Base-by-base conservation (phyloP, 2,888 invertebrate genomes). In the Hemistola chrysoprasaria region DNA sequence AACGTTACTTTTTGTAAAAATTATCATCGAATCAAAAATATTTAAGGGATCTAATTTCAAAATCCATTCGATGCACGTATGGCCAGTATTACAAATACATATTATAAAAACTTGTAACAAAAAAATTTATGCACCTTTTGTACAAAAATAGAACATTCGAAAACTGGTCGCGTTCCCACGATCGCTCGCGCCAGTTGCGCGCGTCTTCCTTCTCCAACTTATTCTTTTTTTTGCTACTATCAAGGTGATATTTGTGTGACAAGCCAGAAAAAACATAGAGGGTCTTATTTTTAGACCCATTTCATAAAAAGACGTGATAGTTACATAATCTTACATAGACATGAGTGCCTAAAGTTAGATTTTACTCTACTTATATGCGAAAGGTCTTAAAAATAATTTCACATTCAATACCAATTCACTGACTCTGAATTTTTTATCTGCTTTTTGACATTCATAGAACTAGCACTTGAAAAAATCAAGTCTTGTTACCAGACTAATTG, bases 111-210 rank as follows among this genome's bases (percentile, higher is more conserved):
- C 65, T 56, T 53, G 60, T 62, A 44, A 66, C 62, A 65, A 78
- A 78, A 83, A 81, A 75, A 72, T 77, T 80, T 86, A 85, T 82
- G 87, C 85, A 87, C 84, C 87, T 88, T 87, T 87, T 82, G 82
- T 85, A 85, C n/a, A 84, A 79, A 78, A 78, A 83, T 81, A 83
- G 80, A 81, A 80, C 78, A 83, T 81, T 83, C 79, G 78, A 80
- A 75, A 81, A 80, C 79, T 78, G 78, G 82, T 78, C 74, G 76
- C 78, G 81, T 89, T 88, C 89, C 88, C 88, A 88, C 89, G 89
- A 72, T 86, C 79, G 79, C 79, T 77, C 80, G 81, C 87, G 88
- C 84, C 86, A 88, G 87, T 88, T 88, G 88, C 68, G 66, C 69
- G 71, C 76, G 72, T 78, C 80, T 81, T 64, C 74, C 76, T 82